Evolutionary conservation across 2,888 invertebrate species (phyloP).

Genomic region (Calameuta idolon): DNA sequence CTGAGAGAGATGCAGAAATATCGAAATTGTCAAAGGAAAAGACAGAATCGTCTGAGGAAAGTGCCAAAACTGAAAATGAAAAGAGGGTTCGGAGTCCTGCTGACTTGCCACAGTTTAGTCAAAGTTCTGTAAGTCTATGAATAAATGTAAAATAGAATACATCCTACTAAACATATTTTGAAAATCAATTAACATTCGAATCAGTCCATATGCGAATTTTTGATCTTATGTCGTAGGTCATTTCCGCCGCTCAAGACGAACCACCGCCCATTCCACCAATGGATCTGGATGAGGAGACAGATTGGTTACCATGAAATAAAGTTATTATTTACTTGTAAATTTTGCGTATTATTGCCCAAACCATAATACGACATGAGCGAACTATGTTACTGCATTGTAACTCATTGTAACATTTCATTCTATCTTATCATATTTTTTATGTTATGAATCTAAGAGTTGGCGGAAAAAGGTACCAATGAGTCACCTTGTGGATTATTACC

Average conservation of each 20-base stretch:
- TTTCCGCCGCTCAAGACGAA: constrained; percentile 38
- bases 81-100: neutral
- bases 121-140: neutral
- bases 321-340: neutral
- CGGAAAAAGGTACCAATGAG: neutral
- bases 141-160: neutral
- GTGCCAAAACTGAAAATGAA: neutral
- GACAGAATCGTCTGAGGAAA: neutral
- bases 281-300: constrained; percentile 40
- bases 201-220: constrained; percentile 6
- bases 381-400: neutral
- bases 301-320: constrained; percentile 24
- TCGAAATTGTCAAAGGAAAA: neutral
- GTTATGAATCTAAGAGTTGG: neutral
- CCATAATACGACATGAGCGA: neutral
- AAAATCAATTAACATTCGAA: neutral
- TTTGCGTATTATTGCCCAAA: neutral
- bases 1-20: neutral
- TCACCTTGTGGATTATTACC: neutral
- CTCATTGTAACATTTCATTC: neutral
- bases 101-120: neutral
- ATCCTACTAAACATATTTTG: neutral
- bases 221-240: constrained; percentile 34
- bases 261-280: constrained; percentile 54
- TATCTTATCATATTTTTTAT: neutral